These are phyloP conservation scores for Myrmecobius fasciatus DNA, from an alignment of 2,113 vertebrate species.

Conservation along the genomic window DNA sequence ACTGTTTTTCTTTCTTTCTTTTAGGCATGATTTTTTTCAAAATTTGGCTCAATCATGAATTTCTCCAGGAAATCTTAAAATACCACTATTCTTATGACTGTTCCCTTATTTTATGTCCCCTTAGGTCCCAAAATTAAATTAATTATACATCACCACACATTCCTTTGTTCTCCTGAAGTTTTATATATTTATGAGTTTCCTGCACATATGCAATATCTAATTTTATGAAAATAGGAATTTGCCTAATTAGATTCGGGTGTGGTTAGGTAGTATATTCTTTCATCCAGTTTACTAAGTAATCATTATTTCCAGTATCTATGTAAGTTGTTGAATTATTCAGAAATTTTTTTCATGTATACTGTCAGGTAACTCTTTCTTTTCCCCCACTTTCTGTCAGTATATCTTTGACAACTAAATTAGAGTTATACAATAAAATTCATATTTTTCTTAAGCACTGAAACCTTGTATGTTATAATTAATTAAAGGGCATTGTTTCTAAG, in stretches of 20 bases:
- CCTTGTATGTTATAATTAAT: neutral
- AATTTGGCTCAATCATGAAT: neutral
- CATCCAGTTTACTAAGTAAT: conserved; percentile 18
- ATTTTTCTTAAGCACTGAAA: neutral
- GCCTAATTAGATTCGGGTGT: neutral
- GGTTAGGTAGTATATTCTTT: conserved; percentile 3
- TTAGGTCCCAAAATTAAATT: neutral
- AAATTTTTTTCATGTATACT: neutral
- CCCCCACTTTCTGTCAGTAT: neutral
- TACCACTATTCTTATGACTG: neutral
- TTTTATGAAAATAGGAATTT: neutral
- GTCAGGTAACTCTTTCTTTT: conserved; percentile 1
- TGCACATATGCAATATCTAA: neutral
- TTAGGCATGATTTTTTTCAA: neutral
- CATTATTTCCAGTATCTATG: conserved; percentile 11
- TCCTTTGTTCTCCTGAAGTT: neutral
- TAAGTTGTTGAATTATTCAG: neutral
- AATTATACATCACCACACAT: neutral
- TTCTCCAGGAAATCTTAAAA: neutral
- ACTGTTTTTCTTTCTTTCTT: neutral
- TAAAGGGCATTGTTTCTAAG: neutral
- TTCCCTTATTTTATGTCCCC: neutral
- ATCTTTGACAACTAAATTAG: neutral
- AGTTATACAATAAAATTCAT: neutral
- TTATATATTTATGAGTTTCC: neutral